A percentile compares a stretch with the other conserved stretches of the same genome.
Evolutionary conservation across 2,797 vertebrate genomes (phyloP).

Genomic region (Chelidonichthys spinosus): DNA sequence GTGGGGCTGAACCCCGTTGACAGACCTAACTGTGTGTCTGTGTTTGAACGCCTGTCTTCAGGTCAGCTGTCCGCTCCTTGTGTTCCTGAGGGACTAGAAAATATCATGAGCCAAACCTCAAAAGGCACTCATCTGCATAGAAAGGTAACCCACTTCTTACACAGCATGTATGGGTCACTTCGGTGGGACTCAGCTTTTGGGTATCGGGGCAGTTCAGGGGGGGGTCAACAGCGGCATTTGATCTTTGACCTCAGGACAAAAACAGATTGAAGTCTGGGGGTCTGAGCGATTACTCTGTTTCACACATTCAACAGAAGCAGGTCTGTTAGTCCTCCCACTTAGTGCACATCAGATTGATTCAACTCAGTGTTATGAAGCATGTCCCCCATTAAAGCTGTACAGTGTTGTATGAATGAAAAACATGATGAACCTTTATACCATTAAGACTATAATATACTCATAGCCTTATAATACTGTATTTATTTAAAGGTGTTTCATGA

Average conservation of each 20-base stretch:
- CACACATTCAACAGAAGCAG: constrained; percentile 38
- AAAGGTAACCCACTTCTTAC: constrained; percentile 73
- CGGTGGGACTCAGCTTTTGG: constrained; percentile 30
- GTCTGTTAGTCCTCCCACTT: constrained; percentile 7
- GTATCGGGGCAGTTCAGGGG: constrained; percentile 46
- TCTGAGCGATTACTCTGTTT: constrained; percentile 41
- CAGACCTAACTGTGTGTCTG: constrained; percentile 12
- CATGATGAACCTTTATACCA: neutral
- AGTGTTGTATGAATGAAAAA: neutral
- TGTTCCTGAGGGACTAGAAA: constrained; percentile 67
- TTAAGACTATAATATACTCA: neutral
- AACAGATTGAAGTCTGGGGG: constrained; percentile 48
- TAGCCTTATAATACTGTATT: neutral
- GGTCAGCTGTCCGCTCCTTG: constrained; percentile 75
- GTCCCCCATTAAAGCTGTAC: neutral
- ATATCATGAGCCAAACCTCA: constrained; percentile 60
- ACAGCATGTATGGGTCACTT: constrained; percentile 27
- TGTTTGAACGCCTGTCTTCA: constrained; percentile 58
- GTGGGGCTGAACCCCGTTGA: constrained; percentile 11
- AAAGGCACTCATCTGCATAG: constrained; percentile 49
- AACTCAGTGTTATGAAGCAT: neutral
- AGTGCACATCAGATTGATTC: neutral
- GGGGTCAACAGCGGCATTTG: constrained; percentile 59
- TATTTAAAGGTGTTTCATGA: neutral
- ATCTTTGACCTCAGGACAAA: constrained; percentile 66